A percentile compares a stretch with the other conserved stretches of the same genome.
phyloP scores from a whole-genome alignment of 2,888 invertebrate species.

The Brenthis hecate region DNA sequence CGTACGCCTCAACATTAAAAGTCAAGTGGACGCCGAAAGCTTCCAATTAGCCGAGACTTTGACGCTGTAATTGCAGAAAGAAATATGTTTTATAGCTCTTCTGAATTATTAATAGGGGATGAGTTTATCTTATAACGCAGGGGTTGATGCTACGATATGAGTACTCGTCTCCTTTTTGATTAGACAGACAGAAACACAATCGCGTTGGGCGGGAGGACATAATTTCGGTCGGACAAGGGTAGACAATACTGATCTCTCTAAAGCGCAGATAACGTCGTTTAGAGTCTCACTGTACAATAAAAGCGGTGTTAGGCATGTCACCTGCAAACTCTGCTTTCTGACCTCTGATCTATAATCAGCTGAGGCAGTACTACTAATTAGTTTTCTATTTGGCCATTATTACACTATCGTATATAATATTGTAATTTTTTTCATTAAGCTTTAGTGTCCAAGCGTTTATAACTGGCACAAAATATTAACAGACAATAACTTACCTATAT shows the following conservation, averaged over 20 bases:
- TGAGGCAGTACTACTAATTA: too few relatives aligned
- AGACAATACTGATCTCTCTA: slow-evolving; percentile 64
- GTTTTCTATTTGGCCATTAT: too few relatives aligned
- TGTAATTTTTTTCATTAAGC: too few relatives aligned
- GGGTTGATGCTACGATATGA: slow-evolving; percentile 7
- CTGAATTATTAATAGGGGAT: slow-evolving; percentile 62
- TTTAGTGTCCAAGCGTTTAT: too few relatives aligned
- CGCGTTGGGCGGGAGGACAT: neutral
- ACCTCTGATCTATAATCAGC: too few relatives aligned
- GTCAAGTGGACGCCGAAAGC: slow-evolving; percentile 72
- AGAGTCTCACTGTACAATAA: slow-evolving; percentile 62
- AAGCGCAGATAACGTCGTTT: slow-evolving; percentile 71
- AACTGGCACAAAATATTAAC: too few relatives aligned
- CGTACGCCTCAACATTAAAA: slow-evolving; percentile 62
- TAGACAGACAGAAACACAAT: slow-evolving; percentile 64
- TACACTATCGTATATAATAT: too few relatives aligned
- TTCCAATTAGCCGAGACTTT: slow-evolving; percentile 77
- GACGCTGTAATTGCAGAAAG: slow-evolving; percentile 73
- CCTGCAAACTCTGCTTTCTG: slow-evolving; percentile 56
- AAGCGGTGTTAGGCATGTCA: slow-evolving; percentile 57
- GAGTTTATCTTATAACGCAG: slow-evolving; percentile 35
- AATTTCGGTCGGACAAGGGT: slow-evolving; percentile 43
- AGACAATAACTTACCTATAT: too few relatives aligned
- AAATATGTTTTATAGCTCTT: slow-evolving; percentile 68
- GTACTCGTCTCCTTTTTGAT: slow-evolving; percentile 52